Conservation (phyloP, 1,140 invertebrate species). For the Drusus annulatus region DNA sequence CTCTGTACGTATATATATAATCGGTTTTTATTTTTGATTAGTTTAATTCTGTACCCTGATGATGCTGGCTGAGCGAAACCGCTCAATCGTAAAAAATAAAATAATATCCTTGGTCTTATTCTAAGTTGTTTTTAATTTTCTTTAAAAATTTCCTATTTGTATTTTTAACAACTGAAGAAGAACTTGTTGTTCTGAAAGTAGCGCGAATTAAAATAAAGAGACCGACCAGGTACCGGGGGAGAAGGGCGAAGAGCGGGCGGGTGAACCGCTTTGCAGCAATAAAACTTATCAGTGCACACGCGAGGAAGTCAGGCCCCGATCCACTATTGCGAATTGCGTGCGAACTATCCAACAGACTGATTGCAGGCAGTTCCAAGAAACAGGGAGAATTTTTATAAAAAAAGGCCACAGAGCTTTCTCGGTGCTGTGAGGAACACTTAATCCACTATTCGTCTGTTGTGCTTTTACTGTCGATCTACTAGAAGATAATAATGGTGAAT, state of each 20-base stretch:
- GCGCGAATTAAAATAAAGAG: conserved; percentile 8
- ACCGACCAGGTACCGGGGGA: neutral
- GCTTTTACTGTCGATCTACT: too few relatives aligned
- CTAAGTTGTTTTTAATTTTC: too few relatives aligned
- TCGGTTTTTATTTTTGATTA: too few relatives aligned
- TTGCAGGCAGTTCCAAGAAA: neutral
- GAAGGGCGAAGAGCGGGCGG: neutral
- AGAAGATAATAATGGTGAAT: too few relatives aligned
- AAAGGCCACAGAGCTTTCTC: neutral
- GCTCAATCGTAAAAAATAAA: too few relatives aligned
- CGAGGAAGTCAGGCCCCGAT: neutral
- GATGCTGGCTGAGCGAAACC: too few relatives aligned
- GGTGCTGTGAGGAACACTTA: neutral
- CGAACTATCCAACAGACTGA: conserved; percentile 2
- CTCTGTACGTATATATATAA: too few relatives aligned
- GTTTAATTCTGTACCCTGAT: too few relatives aligned
- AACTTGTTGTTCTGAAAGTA: neutral
- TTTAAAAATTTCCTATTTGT: too few relatives aligned
- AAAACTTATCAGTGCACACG: conserved; percentile 37
- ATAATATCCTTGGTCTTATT: too few relatives aligned
- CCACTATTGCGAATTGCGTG: conserved; percentile 33
- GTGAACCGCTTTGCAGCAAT: conserved; percentile 33
- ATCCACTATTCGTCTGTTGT: too few relatives aligned
- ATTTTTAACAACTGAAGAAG: neutral
- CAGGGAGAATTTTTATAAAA: neutral